Evolutionary conservation across 2,113 vertebrate genomes (phyloP).

Genomic region (Meles meles): DNA sequence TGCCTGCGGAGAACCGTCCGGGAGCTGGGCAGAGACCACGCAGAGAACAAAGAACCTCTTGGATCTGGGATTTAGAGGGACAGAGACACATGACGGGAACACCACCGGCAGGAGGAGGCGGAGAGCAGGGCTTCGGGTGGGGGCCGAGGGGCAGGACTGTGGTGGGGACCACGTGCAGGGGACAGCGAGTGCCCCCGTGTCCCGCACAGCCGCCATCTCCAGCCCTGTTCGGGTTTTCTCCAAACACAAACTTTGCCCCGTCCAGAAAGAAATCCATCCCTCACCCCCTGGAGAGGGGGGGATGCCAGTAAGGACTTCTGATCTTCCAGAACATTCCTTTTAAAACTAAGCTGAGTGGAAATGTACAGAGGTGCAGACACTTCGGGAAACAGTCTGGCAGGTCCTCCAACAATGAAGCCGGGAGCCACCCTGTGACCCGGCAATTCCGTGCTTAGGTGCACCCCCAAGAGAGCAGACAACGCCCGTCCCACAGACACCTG

Average conservation of each 20-base stretch:
- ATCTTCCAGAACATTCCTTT: not conserved
- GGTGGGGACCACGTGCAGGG: not conserved
- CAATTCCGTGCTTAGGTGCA: not conserved
- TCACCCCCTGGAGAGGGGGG: not conserved
- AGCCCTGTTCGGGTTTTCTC: not conserved
- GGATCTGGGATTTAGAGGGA: not conserved
- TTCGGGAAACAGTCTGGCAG: not conserved
- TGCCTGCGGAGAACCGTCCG: not conserved
- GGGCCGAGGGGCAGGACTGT: not conserved
- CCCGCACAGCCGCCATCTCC: not conserved
- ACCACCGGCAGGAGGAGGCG: no score
- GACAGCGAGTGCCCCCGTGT: accelerated
- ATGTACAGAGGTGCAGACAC: not conserved
- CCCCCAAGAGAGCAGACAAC: not conserved
- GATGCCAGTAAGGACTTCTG: not conserved
- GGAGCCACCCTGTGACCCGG: not conserved
- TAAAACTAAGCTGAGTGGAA: not conserved
- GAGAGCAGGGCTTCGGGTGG: not conserved
- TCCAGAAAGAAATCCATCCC: not conserved
- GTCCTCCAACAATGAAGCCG: not conserved
- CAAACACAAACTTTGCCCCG: not conserved
- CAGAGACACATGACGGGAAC: not conserved
- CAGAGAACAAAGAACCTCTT: not conserved
- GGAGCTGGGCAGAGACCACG: not conserved
- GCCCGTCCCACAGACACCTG: not conserved